Evolutionary conservation across 1,140 invertebrate species (phyloP), one percentile per base, ranked within the genome.

Genomic region (Drosophila cardini): DNA sequence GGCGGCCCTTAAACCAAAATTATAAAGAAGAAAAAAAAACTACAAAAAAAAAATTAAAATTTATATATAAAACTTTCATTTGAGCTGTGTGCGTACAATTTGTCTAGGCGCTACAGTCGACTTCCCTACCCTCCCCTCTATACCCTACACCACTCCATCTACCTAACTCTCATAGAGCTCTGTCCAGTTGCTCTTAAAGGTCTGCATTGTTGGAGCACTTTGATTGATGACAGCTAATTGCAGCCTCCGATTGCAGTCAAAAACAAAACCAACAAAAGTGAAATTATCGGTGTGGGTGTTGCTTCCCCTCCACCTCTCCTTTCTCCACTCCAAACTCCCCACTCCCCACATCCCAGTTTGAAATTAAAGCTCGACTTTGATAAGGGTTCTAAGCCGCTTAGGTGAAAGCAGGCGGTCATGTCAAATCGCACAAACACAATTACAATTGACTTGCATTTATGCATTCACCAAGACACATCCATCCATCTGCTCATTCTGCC

Each of bases 201-300:
- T 52, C 38, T 61, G 78, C 83, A 87, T 87, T 86, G 78, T 82
- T 87, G 72, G 16, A 76, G 60, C 67, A 67, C 76, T 77, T 83
- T 87, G 83, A 87, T 87, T 87, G 83, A 87, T 87, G 83, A 87
- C 81, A 87, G 83, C 79, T 89, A 87, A 87, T 87, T 87, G 83
- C 82, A 63, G 65, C 67, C 36, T 61, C 72, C 52, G 16, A 69
- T 40, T 50, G 60, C 61, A 63, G 32, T 63, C 30, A 15, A 15
- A 52, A 52, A 48, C 0, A 13, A 50, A 32, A 61, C 30, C 18
- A 50, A 63, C 18, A 30, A 53, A 70, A 71, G 67, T 71, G 60
- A 71, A 63, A 71, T 64, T 75, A 45, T 53, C 16, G 9, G 38
- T 38, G 67, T 75, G 58, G 72, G 67, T 53, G 72, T 50, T 11